These are phyloP conservation scores for Microhierax caerulescens DNA, from an alignment of 2,797 vertebrate genomes.

Conservation along the genomic window DNA sequence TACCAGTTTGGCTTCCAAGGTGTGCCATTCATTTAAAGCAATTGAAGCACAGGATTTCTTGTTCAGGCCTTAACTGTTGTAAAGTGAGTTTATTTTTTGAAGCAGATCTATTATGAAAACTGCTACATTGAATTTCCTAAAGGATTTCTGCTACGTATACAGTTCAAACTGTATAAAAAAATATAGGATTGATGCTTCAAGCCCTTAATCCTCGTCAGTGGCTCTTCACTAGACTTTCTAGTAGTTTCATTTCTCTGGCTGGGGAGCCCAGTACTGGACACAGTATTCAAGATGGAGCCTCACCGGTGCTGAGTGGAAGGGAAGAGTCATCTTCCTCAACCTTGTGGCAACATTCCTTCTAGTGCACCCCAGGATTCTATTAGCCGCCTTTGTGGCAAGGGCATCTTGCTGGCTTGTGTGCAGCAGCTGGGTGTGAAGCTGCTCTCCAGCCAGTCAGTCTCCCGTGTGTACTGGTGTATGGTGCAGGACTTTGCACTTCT, in stretches of 20 bases:
- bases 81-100: not conserved
- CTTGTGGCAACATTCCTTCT: not conserved
- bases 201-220: not conserved
- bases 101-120: not conserved
- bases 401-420: not conserved
- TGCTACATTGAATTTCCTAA: not conserved
- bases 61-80: not conserved
- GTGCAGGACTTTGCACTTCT: not conserved
- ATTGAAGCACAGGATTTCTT: not conserved
- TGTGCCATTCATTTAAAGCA: not conserved
- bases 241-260: not conserved
- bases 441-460: not conserved
- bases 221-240: not conserved
- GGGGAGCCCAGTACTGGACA: not conserved
- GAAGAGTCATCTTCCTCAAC: not conserved
- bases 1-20: not conserved
- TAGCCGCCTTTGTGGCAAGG: not conserved
- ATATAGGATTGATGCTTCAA: not conserved
- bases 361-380: not conserved
- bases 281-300: not conserved
- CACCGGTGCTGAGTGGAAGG: not conserved
- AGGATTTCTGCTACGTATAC: not conserved
- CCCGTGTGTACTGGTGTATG: rapidly evolving
- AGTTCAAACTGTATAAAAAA: not conserved
- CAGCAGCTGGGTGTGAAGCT: not conserved